These are phyloP conservation scores for Garra rufa DNA, from an alignment of 2,113 vertebrate genomes.

Conservation along the genomic window DNA sequence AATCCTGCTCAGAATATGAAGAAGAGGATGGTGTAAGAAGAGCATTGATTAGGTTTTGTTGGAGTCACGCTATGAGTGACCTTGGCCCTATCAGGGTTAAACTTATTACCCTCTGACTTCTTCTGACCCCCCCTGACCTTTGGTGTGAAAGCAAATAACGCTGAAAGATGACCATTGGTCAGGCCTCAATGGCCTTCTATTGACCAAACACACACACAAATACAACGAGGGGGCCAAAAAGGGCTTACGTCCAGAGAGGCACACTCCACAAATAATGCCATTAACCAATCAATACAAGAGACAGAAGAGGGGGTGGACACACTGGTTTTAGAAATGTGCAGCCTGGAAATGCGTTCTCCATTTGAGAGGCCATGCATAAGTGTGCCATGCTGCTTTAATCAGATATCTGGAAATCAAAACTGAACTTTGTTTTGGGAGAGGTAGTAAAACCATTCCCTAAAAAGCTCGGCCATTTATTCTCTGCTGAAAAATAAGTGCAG, in stretches of 20 bases:
- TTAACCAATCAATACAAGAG: slow-evolving; percentile 59
- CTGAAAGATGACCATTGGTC: slow-evolving; percentile 81
- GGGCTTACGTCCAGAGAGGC: slow-evolving; percentile 32
- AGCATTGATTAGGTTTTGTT: slow-evolving; percentile 37
- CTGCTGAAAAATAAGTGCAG: background rate
- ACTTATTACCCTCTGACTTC: slow-evolving; percentile 58
- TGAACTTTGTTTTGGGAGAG: background rate
- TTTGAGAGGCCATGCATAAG: slow-evolving; percentile 34
- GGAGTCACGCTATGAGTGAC: slow-evolving; percentile 47
- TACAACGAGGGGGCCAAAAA: slow-evolving; percentile 34
- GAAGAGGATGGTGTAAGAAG: slow-evolving; percentile 6
- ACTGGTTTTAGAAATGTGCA: slow-evolving; percentile 39
- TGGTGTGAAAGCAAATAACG: slow-evolving; percentile 47
- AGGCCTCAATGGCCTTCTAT: slow-evolving; percentile 84
- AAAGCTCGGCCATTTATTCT: background rate
- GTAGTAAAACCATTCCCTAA: background rate
- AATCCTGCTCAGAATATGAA: background rate
- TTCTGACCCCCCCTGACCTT: slow-evolving; percentile 51
- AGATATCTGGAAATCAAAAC: slow-evolving; percentile 5
- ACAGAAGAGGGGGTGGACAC: slow-evolving; percentile 27
- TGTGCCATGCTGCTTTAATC: slow-evolving; percentile 23
- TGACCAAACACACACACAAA: slow-evolving; percentile 79
- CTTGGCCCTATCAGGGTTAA: slow-evolving; percentile 55
- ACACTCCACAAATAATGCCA: slow-evolving; percentile 61
- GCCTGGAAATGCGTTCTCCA: slow-evolving; percentile 25